Evolutionary conservation across 64 coral and sea anemone genomes (phyloP), one percentile per base, ranked within the genome.

Genomic region (Astreopora myriophthalma): DNA sequence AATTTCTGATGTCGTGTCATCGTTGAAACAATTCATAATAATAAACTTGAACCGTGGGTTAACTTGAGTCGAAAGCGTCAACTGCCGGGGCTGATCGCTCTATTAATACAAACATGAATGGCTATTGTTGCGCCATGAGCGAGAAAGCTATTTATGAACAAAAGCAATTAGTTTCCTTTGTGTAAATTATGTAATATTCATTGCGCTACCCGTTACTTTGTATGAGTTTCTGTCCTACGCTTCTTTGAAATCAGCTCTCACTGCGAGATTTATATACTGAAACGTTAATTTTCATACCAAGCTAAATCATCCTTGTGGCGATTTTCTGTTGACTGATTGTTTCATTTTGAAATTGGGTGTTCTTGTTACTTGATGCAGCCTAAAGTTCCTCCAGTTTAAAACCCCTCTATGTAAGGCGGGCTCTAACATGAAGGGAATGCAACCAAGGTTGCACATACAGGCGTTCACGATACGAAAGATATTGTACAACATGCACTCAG

Each of bases 171-270:
- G 79, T 65, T 57, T 33, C 55, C 34, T 64, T 38, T 83, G 79
- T 83, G 52, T 12, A 5, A 36, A 83, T 83, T 64, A 83, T 83
- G 57, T 64, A 83, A 83, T 83, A 83, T 83, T 83, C 9, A 83
- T 64, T 2, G 61, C 17, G 31, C 6, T 83, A 83, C 79, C 79
- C 19, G 79, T 83, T 65, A 83, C 3, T n/a, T 61, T 22, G 34
- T 32, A 58, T 20, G 22, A 30, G 76, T 60, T 65, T 38, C 29
- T 64, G 48, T 22, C 58, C 22, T 20, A n/a, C 14, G 2, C 51
- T n/a, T 19, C 52, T 7, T 83, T 83, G 79, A 83, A 83, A 39
- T 62, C 79, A 83, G 79, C 79, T 83, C 12, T 63, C 11, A 31
- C 20, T 10, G 28, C 5, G 0, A 49, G 1, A 83, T 24, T 13